A percentile compares a stretch with the other conserved stretches of the same genome.
phyloP scores from a whole-genome alignment of 2,113 vertebrate genomes.

The Pachypanchax playfairii region DNA sequence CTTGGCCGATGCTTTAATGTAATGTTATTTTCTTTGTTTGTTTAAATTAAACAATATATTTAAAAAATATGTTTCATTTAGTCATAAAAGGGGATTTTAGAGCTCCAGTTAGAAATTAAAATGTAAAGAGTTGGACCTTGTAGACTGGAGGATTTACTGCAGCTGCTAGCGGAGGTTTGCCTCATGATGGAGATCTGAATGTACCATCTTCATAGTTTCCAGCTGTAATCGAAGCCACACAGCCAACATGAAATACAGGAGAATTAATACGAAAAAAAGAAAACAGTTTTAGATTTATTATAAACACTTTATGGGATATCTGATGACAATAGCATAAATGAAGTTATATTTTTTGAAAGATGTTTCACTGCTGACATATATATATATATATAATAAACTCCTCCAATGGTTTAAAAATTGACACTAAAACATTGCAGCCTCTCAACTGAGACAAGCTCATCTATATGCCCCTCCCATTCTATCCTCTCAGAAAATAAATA shows the following conservation, averaged over 20 bases:
- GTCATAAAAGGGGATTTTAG: too few species aligned
- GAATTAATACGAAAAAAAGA: too few species aligned
- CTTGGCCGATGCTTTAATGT: too few species aligned
- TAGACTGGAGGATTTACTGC: too few species aligned
- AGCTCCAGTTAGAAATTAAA: too few species aligned
- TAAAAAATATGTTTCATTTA: too few species aligned
- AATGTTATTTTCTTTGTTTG: too few species aligned
- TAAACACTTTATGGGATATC: constrained; percentile 50
- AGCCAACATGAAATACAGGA: background rate
- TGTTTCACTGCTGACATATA: constrained; percentile 36
- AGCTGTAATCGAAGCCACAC: background rate
- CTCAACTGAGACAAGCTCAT: constrained; percentile 52
- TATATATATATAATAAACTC: constrained; percentile 58
- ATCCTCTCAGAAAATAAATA: constrained; percentile 59
- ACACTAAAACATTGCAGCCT: constrained; percentile 51
- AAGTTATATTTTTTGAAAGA: constrained; percentile 57
- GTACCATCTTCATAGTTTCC: background rate
- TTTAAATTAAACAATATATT: too few species aligned
- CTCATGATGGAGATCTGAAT: background rate
- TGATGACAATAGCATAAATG: constrained; percentile 37
- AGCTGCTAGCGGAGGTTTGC: too few species aligned
- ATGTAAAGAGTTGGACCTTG: too few species aligned
- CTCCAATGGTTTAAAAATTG: constrained; percentile 43
- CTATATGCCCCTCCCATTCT: constrained; percentile 26
- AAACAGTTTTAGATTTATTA: constrained; percentile 18